Conservation (phyloP, 2,797 vertebrate species). For the Lophius americanus region DNA sequence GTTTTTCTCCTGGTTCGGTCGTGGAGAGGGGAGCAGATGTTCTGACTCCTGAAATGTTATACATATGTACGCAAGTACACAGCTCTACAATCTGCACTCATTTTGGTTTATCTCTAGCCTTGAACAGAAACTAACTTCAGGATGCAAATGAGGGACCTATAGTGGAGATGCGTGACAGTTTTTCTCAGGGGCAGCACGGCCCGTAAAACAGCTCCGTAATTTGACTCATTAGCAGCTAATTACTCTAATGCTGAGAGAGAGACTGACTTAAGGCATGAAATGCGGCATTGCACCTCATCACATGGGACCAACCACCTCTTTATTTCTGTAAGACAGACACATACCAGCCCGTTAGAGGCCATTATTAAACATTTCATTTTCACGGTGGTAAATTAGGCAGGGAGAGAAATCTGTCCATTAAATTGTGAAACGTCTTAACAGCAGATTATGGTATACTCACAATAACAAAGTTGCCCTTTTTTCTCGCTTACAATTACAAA, state of each 20-base stretch:
- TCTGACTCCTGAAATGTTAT: constrained; percentile 23
- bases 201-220: constrained; percentile 42
- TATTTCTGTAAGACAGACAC: constrained; percentile 50
- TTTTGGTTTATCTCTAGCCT: constrained; percentile 16
- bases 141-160: constrained; percentile 27
- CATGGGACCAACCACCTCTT: constrained; percentile 34
- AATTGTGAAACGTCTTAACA: constrained; percentile 47
- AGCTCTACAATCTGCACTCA: constrained; percentile 7
- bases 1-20: constrained; percentile 4
- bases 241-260: constrained; percentile 51
- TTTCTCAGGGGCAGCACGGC: constrained; percentile 36
- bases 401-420: constrained; percentile 54
- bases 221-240: constrained; percentile 67
- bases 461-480: constrained; percentile 17
- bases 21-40: constrained; percentile 53
- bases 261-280: constrained; percentile 56
- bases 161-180: constrained; percentile 36
- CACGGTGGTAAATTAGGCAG: constrained; percentile 61
- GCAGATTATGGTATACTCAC: constrained; percentile 45
- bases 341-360: constrained; percentile 42
- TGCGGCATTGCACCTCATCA: constrained; percentile 52
- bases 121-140: constrained; percentile 38
- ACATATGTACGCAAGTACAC: background rate
- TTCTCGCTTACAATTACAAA: too few relatives aligned
- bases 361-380: constrained; percentile 49